These are phyloP conservation scores for Carposina sasakii DNA, from an alignment of 1,140 invertebrate genomes.

Conservation along the genomic window DNA sequence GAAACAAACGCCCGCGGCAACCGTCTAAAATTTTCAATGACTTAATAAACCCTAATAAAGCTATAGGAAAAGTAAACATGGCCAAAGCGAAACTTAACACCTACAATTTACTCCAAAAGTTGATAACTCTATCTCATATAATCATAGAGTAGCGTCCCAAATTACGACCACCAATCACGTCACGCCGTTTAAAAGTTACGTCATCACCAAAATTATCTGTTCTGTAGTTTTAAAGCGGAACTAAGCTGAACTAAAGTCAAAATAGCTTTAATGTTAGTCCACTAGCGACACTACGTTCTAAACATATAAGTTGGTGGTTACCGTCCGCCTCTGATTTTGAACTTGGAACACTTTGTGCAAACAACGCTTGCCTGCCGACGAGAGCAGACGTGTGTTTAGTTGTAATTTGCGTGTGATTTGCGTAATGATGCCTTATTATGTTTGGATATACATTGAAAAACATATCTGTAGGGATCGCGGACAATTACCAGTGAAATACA, in stretches of 20 bases:
- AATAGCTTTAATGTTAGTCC: too few relatives aligned
- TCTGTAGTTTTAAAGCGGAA: too few relatives aligned
- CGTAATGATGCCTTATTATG: constrained; percentile 30
- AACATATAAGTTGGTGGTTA: too few relatives aligned
- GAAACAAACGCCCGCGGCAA: too few relatives aligned
- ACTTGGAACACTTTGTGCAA: constrained; percentile 40
- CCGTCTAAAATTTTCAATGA: too few relatives aligned
- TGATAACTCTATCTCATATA: constrained; percentile 55
- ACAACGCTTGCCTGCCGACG: constrained; percentile 26
- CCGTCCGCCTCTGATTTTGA: too few relatives aligned
- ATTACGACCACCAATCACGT: constrained; percentile 40
- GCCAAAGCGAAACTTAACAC: constrained; percentile 43
- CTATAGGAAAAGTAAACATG: constrained; percentile 52
- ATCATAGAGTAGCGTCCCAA: constrained; percentile 39
- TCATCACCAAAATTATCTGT: too few relatives aligned
- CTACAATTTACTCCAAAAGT: constrained; percentile 49
- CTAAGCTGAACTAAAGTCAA: too few relatives aligned
- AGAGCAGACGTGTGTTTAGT: constrained; percentile 38
- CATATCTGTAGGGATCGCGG: too few relatives aligned
- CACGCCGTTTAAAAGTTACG: constrained; percentile 24
- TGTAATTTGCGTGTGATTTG: constrained; percentile 40
- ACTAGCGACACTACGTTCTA: too few relatives aligned
- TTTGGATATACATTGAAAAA: too few relatives aligned
- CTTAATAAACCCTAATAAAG: constrained; percentile 48
- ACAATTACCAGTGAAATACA: too few relatives aligned